Conservation (phyloP, 2,113 vertebrate species). For the Ophthalmolycus amberensis region DNA sequence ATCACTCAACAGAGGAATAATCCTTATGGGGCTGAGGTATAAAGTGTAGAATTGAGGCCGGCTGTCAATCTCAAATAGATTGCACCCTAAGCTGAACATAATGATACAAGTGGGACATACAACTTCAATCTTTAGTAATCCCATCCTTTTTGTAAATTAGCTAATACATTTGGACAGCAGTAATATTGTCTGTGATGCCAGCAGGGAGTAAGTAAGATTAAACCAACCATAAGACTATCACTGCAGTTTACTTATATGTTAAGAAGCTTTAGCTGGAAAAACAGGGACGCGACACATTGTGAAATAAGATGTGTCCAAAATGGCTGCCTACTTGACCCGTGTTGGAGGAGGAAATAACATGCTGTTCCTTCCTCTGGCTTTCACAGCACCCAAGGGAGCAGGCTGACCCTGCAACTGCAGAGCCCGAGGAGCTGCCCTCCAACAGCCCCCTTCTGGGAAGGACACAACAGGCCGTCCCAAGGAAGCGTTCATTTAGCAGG, state of each 20-base stretch:
- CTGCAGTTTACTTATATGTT: not conserved
- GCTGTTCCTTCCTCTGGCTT: conserved; percentile 61
- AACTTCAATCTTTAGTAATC: conserved; percentile 52
- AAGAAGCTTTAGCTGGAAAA: not conserved
- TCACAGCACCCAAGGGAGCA: conserved; percentile 67
- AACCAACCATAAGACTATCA: not conserved
- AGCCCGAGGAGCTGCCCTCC: conserved; percentile 46
- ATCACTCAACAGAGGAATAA: conserved; percentile 53
- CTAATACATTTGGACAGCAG: conserved; percentile 30
- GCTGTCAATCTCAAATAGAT: conserved; percentile 61
- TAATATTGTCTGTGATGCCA: conserved; percentile 12
- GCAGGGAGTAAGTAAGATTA: not conserved
- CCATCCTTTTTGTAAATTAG: conserved; percentile 46
- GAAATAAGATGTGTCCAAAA: conserved; percentile 64
- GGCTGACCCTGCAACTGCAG: conserved; percentile 65
- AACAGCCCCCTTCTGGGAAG: conserved; percentile 53
- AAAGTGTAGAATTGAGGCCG: conserved; percentile 54
- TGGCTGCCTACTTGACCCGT: conserved; percentile 74
- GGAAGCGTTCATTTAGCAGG: conserved; percentile 55
- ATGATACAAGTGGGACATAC: conserved; percentile 50
- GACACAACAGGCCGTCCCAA: conserved; percentile 51
- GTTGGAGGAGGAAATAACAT: conserved; percentile 70
- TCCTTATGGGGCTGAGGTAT: conserved; percentile 57
- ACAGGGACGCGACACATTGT: conserved; percentile 15
- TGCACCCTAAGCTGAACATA: conserved; percentile 60